Conservation (phyloP, 2,888 invertebrate species). For the Gisinianus flammeolus region DNA sequence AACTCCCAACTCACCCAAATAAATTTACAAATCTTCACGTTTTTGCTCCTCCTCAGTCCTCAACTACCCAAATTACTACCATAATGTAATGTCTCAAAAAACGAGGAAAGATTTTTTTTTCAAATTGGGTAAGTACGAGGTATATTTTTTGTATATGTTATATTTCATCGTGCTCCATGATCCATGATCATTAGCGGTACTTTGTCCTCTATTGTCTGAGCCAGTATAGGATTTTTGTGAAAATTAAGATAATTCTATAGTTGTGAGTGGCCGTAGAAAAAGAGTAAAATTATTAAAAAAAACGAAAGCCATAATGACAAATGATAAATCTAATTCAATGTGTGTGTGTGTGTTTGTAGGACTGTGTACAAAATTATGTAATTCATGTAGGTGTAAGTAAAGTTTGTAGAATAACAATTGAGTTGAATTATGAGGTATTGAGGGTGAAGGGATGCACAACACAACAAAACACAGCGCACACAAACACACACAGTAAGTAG, state of each 20-base stretch:
- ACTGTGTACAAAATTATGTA: neutral
- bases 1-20: neutral
- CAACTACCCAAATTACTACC: neutral
- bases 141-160: neutral
- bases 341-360: neutral
- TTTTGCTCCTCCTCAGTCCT: neutral
- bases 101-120: neutral
- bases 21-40: neutral
- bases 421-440: neutral
- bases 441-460: neutral
- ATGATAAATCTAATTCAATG: neutral
- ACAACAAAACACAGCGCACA: neutral
- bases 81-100: neutral
- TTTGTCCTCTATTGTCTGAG: neutral
- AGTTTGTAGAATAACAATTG: too few relatives aligned
- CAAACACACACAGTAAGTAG: neutral
- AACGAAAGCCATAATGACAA: neutral
- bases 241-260: neutral
- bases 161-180: neutral
- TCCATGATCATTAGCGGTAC: neutral
- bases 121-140: neutral
- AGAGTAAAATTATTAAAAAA: neutral
- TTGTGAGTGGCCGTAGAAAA: too few relatives aligned
- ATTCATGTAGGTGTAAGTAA: neutral
- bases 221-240: neutral